These are phyloP conservation scores for Nasonia vitripennis DNA, from an alignment of 1,140 invertebrate species.

Conservation along the genomic window DNA sequence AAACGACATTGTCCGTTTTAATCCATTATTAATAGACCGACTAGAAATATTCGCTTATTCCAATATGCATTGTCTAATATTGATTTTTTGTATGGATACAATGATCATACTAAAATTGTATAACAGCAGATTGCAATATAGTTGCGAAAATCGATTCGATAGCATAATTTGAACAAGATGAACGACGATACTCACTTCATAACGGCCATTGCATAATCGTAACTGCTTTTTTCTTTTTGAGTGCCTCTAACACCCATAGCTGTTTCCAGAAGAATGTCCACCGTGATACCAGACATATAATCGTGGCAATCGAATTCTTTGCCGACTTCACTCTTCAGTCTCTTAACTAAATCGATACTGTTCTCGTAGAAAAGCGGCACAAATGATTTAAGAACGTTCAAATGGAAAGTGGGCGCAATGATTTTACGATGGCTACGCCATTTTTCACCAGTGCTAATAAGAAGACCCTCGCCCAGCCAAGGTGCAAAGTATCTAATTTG, in stretches of 20 bases:
- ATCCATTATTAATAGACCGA: no score
- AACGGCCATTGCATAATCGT: constrained; percentile 83
- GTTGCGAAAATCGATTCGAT: no score
- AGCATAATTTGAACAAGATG: background rate
- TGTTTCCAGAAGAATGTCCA: constrained; percentile 90
- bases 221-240: constrained; percentile 78
- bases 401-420: constrained; percentile 95
- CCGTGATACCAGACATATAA: constrained; percentile 87
- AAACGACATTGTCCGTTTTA: no score
- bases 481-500: constrained; percentile 85
- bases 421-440: constrained; percentile 91
- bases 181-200: constrained; percentile 76
- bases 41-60: no score
- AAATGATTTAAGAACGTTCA: constrained; percentile 93
- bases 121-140: no score
- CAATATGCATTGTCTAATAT: no score
- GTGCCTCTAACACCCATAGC: constrained; percentile 83
- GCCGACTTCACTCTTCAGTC: constrained; percentile 79
- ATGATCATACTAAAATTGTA: no score
- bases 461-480: constrained; percentile 91
- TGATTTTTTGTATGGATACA: no score
- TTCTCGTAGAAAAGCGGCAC: constrained; percentile 91
- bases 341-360: constrained; percentile 81
- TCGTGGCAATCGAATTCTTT: constrained; percentile 89
- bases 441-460: constrained; percentile 88